phyloP scores from a whole-genome alignment of 2,797 vertebrate genomes.

The Liasis olivaceus region DNA sequence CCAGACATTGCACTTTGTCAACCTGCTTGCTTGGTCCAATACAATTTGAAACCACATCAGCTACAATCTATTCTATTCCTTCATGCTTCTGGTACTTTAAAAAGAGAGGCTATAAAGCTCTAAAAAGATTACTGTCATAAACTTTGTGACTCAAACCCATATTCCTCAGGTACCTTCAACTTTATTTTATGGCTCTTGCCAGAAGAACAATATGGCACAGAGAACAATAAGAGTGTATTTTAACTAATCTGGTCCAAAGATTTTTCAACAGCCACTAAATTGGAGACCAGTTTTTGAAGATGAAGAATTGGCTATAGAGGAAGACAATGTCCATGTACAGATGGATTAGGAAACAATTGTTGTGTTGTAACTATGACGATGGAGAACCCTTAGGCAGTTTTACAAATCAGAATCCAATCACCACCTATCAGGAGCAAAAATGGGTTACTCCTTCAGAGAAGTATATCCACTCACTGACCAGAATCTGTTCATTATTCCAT shows the following conservation, averaged over 20 bases:
- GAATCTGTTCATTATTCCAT: neutral
- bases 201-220: neutral
- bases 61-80: neutral
- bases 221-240: neutral
- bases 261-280: neutral
- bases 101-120: constrained; percentile 1
- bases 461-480: neutral
- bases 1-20: neutral
- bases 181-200: neutral
- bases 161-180: neutral
- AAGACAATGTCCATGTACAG: neutral
- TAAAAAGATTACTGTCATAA: neutral
- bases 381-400: neutral
- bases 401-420: neutral
- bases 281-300: neutral
- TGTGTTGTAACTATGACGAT: neutral
- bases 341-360: neutral
- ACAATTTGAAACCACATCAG: neutral
- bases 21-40: neutral
- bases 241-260: neutral
- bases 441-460: neutral
- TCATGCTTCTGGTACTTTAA: neutral
- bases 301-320: neutral
- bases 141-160: neutral
- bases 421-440: neutral